A percentile compares a stretch with the other conserved stretches of the same genome.
Evolutionary conservation across 1,140 invertebrate genomes (phyloP).

Genomic region (Panulirus ornatus): DNA sequence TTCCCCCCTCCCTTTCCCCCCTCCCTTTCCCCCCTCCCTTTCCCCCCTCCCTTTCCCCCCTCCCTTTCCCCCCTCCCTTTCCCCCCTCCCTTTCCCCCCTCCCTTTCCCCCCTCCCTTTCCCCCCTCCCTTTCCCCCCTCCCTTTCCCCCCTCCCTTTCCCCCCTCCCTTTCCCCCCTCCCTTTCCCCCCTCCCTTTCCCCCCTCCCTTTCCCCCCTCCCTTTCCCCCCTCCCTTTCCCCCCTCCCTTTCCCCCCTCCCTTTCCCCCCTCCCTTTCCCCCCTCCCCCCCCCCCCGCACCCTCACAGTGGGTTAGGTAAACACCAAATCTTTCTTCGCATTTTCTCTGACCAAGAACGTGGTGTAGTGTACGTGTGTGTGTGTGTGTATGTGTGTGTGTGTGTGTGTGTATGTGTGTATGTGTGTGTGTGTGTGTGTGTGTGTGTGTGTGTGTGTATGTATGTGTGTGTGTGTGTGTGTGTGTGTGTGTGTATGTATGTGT

Average conservation of each 20-base stretch:
- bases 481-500: neutral
- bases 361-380: neutral
- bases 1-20: neutral
- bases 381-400: slow-evolving; percentile 11
- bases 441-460: slow-evolving; percentile 25
- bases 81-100: neutral
- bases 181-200: neutral
- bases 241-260: neutral
- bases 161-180: neutral
- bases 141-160: neutral
- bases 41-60: neutral
- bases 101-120: neutral
- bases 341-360: neutral
- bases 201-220: neutral
- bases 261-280: neutral
- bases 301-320: neutral
- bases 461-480: neutral
- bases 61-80: neutral
- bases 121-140: neutral
- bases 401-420: neutral
- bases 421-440: neutral
- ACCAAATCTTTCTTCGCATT: neutral
- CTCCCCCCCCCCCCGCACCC: neutral
- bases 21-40: neutral
- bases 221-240: neutral